Percentiles rank a stretch among this genome's conserved stretches.
Conservation (phyloP, 2,797 vertebrate genomes). For the Cyprinella venusta region DNA sequence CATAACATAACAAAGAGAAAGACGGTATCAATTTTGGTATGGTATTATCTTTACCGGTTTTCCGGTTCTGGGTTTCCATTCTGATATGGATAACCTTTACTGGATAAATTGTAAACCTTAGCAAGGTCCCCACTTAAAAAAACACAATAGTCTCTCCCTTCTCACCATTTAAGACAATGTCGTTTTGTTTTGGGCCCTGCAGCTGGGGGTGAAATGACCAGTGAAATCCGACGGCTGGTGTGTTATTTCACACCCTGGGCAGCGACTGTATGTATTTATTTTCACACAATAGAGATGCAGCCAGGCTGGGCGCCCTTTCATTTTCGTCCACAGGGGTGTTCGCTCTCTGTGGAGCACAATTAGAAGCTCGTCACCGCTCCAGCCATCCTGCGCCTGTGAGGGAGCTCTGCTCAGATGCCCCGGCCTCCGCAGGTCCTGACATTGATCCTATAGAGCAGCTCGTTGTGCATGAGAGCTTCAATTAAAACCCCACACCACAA, state of each 20-base stretch:
- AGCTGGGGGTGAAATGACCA: constrained; percentile 72
- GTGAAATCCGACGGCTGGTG: constrained; percentile 67
- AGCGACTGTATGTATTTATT: constrained; percentile 68
- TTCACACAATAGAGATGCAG: constrained; percentile 68
- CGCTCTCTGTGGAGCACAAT: constrained; percentile 67
- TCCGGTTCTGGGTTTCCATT: background rate
- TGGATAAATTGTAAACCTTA: constrained; percentile 26
- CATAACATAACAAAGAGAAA: background rate
- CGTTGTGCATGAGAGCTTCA: constrained; percentile 41
- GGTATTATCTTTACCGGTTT: background rate
- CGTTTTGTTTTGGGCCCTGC: constrained; percentile 65
- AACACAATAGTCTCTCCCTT: constrained; percentile 55
- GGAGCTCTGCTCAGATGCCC: constrained; percentile 44
- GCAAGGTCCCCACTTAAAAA: constrained; percentile 52
- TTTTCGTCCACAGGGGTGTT: constrained; percentile 63
- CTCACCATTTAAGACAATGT: constrained; percentile 66
- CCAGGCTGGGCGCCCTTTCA: constrained; percentile 60
- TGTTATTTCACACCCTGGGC: constrained; percentile 72
- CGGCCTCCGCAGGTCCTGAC: constrained; percentile 56
- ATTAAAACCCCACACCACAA: constrained; percentile 59
- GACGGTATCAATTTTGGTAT: background rate
- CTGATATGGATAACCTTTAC: constrained; percentile 42
- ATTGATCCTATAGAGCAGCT: constrained; percentile 61
- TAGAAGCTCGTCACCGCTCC: constrained; percentile 61
- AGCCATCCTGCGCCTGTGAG: constrained; percentile 48